These are phyloP conservation scores for Esox niger DNA, from an alignment of 2,113 vertebrate species.

Conservation along the genomic window DNA sequence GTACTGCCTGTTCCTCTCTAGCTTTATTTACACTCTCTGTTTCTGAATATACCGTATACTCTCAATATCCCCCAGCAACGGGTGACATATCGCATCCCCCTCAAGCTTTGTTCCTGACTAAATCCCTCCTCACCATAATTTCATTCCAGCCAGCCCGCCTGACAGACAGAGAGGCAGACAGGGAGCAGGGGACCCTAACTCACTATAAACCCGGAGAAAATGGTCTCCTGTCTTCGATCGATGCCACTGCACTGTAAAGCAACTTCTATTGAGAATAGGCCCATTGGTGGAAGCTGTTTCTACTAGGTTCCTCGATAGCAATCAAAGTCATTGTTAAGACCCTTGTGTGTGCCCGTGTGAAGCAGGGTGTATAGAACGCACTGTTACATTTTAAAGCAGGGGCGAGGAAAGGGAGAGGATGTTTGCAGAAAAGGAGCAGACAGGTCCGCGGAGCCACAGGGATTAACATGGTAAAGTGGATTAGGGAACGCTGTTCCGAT, in stretches of 20 bases:
- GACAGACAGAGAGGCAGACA: too few relatives aligned
- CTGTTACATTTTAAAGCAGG: background rate
- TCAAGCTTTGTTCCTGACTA: conserved; percentile 60
- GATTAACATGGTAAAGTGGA: conserved; percentile 72
- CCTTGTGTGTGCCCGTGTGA: conserved; percentile 51
- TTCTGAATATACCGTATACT: conserved; percentile 53
- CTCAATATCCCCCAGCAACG: conserved; percentile 59
- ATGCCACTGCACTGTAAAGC: conserved; percentile 69
- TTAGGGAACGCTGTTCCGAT: conserved; percentile 68
- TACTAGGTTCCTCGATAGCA: conserved; percentile 63
- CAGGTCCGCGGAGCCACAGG: conserved; percentile 62
- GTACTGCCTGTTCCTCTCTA: conserved; percentile 53
- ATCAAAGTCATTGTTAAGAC: conserved; percentile 60
- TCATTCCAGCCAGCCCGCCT: background rate
- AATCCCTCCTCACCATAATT: conserved; percentile 54
- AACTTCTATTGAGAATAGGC: conserved; percentile 44
- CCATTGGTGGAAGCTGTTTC: conserved; percentile 57
- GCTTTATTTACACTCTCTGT: conserved; percentile 61
- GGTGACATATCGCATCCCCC: conserved; percentile 66
- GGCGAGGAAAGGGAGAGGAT: conserved; percentile 23
- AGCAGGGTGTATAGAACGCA: background rate
- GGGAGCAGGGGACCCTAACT: conserved; percentile 57
- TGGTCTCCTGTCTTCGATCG: conserved; percentile 53
- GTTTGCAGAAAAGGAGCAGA: conserved; percentile 57
- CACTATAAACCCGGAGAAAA: conserved; percentile 41